Evolutionary conservation across 2,797 vertebrate genomes (phyloP).

Genomic region (Trematocara caparti): DNA sequence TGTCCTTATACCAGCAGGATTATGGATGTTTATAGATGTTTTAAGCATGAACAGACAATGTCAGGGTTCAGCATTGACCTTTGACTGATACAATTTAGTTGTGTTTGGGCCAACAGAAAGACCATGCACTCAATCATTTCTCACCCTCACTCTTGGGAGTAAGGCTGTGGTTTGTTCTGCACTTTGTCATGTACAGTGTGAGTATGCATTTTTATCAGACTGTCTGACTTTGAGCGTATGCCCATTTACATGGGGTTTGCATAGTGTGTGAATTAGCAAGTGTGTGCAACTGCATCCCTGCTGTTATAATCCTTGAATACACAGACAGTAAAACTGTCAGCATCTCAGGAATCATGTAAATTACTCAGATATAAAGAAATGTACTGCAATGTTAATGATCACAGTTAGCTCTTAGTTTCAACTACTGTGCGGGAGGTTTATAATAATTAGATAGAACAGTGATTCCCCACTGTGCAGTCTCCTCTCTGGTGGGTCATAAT

Average conservation of each 20-base stretch:
- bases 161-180: not conserved
- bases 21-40: slow-evolving; percentile 33
- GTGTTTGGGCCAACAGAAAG: not conserved
- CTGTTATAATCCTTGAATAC: not conserved
- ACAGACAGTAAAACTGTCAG: not conserved
- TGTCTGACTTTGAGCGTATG: not conserved
- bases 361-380: not conserved
- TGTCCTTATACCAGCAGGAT: slow-evolving; percentile 32
- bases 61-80: slow-evolving; percentile 16
- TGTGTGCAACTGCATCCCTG: not conserved
- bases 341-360: not conserved
- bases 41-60: slow-evolving; percentile 22
- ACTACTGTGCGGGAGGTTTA: rapidly evolving
- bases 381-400: not conserved
- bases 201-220: not conserved
- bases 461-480: not conserved
- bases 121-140: not conserved
- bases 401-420: not conserved
- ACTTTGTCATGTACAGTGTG: not conserved
- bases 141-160: not conserved
- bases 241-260: not conserved
- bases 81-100: not conserved
- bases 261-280: not conserved
- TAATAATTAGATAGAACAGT: not conserved
- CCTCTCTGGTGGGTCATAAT: rapidly evolving